Evolutionary conservation across 2,888 invertebrate genomes (phyloP).

Genomic region (Dascillus cervinus): DNA sequence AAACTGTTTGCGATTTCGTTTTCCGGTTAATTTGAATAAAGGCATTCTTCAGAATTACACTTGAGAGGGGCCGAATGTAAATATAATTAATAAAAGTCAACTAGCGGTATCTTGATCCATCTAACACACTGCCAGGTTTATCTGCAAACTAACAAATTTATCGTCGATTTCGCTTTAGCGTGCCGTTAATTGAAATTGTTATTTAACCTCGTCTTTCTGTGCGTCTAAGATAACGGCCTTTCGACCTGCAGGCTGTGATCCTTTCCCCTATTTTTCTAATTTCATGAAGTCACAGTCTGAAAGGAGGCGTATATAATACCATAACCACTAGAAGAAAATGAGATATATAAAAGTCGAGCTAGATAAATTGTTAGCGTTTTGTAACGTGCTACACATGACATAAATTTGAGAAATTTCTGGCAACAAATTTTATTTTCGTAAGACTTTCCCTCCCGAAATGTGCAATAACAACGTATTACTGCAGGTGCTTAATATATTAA

Average conservation of each 20-base stretch:
- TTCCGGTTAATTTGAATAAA: too few relatives aligned
- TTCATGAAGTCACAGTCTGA: slow-evolving; percentile 24
- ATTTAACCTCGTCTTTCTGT: slow-evolving; percentile 26
- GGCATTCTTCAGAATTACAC: too few relatives aligned
- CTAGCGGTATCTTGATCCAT: slow-evolving; percentile 10
- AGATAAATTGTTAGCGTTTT: slow-evolving; percentile 38
- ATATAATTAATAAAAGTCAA: too few relatives aligned
- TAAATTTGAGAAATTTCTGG: slow-evolving; percentile 12
- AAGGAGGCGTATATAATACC: slow-evolving; percentile 22
- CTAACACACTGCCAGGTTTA: slow-evolving; percentile 16
- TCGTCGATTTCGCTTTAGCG: slow-evolving; percentile 16
- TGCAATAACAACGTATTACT: slow-evolving; percentile 17
- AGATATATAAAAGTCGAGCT: slow-evolving; percentile 37
- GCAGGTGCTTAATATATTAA: slow-evolving; percentile 18
- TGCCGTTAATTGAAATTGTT: slow-evolving; percentile 29
- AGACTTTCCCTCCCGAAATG: slow-evolving; percentile 13
- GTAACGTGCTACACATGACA: slow-evolving; percentile 31
- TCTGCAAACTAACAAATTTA: slow-evolving; percentile 21
- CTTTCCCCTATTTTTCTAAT: slow-evolving; percentile 12
- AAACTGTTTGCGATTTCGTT: too few relatives aligned
- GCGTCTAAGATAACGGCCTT: slow-evolving; percentile 25
- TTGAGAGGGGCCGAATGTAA: too few relatives aligned
- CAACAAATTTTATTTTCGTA: slow-evolving; percentile 15
- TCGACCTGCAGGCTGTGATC: slow-evolving; percentile 17
- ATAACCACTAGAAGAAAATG: slow-evolving; percentile 33